Evolutionary conservation across 1,140 invertebrate species (phyloP).

Genomic region (Drosophila orosa): DNA sequence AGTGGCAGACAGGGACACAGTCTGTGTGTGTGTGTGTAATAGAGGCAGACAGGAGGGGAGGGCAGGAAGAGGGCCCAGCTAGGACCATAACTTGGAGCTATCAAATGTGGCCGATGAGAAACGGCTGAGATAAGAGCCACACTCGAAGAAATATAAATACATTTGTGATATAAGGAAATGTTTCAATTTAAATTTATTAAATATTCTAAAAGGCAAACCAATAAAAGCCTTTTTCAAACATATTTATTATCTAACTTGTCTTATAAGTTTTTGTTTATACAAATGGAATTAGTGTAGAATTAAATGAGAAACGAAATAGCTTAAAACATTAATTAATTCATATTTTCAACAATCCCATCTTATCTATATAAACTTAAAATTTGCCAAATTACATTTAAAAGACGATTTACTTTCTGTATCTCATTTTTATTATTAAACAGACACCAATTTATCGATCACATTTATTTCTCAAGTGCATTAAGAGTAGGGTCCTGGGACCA

Average conservation of each 20-base stretch:
- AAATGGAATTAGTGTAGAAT: too few relatives aligned
- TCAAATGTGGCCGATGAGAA: constrained; percentile 73
- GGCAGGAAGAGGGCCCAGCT: neutral
- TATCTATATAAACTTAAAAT: neutral
- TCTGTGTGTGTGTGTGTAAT: neutral
- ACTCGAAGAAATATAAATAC: constrained; percentile 14
- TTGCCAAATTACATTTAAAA: neutral
- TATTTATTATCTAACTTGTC: too few relatives aligned
- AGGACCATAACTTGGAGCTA: constrained; percentile 73
- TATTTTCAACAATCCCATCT: neutral
- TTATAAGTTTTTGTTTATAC: too few relatives aligned
- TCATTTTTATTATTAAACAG: neutral
- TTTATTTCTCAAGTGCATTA: constrained; percentile 16
- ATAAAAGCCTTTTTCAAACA: too few relatives aligned
- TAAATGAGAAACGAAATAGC: too few relatives aligned
- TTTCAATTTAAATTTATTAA: too few relatives aligned
- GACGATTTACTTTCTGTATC: neutral
- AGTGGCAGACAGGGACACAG: constrained; percentile 37
- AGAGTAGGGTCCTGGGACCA: constrained; percentile 5
- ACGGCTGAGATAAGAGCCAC: constrained; percentile 52
- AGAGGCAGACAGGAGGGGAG: neutral
- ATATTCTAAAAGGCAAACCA: too few relatives aligned
- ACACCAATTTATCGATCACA: neutral
- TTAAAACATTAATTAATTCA: neutral
- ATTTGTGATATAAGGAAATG: neutral